phyloP scores from a whole-genome alignment of 2,113 vertebrate species.

The Sturnus vulgaris region DNA sequence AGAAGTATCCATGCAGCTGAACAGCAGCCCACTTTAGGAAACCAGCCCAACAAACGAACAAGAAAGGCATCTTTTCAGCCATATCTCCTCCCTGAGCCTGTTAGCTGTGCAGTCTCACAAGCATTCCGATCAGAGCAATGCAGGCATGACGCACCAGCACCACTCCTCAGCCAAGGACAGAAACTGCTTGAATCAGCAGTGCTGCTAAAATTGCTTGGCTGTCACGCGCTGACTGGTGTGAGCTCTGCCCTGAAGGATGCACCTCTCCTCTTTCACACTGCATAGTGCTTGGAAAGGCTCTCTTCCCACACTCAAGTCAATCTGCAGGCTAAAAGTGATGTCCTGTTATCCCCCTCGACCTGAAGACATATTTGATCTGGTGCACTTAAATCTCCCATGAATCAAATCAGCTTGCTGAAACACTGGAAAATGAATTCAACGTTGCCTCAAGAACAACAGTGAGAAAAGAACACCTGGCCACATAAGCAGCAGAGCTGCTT shows the following conservation, averaged over 20 bases:
- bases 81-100: neutral
- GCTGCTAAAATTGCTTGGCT: fast-evolving
- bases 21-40: neutral
- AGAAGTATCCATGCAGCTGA: neutral
- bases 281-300: neutral
- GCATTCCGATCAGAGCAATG: fast-evolving
- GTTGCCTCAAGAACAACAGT: neutral
- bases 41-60: neutral
- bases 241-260: neutral
- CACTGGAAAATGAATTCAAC: neutral
- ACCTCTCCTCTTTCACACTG: neutral
- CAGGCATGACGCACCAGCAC: fast-evolving
- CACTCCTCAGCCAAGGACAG: neutral
- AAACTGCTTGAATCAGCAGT: neutral
- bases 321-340: neutral
- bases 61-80: neutral
- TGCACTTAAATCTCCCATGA: neutral
- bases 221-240: fast-evolving
- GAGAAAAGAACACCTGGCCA: neutral
- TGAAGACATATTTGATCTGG: neutral
- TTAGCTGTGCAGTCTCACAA: neutral
- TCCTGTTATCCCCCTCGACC: neutral
- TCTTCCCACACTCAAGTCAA: neutral
- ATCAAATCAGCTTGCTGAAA: neutral
- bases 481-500: neutral